Percentiles rank a stretch among this genome's conserved stretches.
These are phyloP conservation scores for Cairina moschata DNA, from an alignment of 2,113 vertebrate species.

Conservation along the genomic window DNA sequence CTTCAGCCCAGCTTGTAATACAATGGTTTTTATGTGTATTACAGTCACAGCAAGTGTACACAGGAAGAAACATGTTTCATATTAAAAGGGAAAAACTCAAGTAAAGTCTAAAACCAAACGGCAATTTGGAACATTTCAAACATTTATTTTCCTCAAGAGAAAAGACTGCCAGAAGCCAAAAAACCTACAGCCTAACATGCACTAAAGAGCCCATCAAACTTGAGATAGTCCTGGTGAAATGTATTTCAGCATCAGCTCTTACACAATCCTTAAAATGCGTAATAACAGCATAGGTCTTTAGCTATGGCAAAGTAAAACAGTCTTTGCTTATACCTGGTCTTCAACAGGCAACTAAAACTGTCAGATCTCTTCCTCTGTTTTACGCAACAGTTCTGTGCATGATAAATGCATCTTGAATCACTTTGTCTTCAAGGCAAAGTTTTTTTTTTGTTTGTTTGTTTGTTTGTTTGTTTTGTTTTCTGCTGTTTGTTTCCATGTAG, in stretches of 20 bases:
- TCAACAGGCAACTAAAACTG: background rate
- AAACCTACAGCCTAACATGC: background rate
- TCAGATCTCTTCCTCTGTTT: background rate
- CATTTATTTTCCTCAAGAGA: background rate
- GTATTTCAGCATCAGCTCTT: background rate
- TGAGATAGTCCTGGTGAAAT: background rate
- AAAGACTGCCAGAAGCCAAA: background rate
- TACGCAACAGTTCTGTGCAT: accelerated
- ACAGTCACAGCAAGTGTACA: background rate
- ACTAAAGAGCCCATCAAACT: background rate
- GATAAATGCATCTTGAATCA: background rate
- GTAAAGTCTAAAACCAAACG: background rate
- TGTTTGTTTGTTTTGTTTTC: background rate
- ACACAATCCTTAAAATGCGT: accelerated
- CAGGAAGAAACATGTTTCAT: background rate
- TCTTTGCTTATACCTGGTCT: background rate
- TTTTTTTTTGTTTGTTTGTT: background rate
- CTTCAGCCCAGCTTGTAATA: background rate
- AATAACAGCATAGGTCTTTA: background rate
- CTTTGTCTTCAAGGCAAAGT: background rate
- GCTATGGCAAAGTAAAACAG: background rate
- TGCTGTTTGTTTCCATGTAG: background rate
- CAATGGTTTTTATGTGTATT: background rate
- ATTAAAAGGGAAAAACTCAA: background rate
- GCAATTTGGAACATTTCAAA: background rate